These are phyloP conservation scores for Jaculus jaculus DNA, from an alignment of 2,113 vertebrate genomes.

Conservation along the genomic window DNA sequence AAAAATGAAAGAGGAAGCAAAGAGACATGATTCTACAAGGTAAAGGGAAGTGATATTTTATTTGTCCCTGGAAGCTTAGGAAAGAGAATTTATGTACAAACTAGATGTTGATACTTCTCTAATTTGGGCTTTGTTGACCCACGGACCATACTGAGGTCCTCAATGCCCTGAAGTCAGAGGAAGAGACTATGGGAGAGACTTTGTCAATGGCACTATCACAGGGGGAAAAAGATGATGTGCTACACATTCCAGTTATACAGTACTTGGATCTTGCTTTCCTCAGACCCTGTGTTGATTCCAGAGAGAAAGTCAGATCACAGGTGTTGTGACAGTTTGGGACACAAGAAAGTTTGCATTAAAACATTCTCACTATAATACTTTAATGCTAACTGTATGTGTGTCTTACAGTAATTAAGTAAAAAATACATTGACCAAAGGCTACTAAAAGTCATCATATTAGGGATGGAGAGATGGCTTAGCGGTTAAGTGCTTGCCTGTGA, in stretches of 20 bases:
- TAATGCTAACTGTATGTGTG: no score
- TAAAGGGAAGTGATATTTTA: neutral
- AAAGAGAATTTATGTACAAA: neutral
- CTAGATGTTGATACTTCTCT: neutral
- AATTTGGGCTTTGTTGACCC: neutral
- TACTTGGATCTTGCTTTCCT: neutral
- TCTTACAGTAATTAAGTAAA: no score
- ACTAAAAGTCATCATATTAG: no score
- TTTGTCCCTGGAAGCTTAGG: neutral
- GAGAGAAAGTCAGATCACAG: neutral
- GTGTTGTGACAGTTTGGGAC: neutral
- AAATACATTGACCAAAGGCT: no score
- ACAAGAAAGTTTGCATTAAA: neutral
- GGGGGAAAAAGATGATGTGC: neutral
- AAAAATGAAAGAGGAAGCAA: neutral
- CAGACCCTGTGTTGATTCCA: no score
- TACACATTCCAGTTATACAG: neutral
- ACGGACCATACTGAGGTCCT: neutral
- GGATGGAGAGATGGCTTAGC: no score
- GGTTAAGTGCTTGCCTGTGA: no score
- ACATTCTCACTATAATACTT: no score
- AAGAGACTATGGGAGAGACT: no score
- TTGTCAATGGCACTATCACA: no score
- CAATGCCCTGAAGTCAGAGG: no score
- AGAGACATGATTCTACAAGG: neutral